Evolutionary conservation across 1,140 invertebrate species (phyloP).

Genomic region (Yoshiicerus persimilis): DNA sequence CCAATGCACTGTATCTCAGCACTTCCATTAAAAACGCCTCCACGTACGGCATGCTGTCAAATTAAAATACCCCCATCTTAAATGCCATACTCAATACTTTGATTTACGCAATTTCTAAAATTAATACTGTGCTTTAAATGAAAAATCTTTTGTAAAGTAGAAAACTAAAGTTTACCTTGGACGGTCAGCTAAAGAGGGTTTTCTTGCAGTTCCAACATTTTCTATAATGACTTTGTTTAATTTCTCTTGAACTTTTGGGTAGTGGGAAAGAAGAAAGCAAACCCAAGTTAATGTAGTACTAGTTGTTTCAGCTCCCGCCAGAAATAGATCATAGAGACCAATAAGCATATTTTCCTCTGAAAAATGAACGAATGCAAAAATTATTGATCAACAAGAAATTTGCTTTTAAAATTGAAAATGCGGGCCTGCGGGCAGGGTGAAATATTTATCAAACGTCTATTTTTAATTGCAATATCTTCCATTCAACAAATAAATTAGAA

Average conservation of each 20-base stretch:
- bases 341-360: not conserved
- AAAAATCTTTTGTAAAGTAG: too few species aligned
- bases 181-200: not conserved
- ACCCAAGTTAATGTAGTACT: not conserved
- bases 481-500: too few species aligned
- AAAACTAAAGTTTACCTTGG: too few species aligned
- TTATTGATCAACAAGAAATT: too few species aligned
- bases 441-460: too few species aligned
- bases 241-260: not conserved
- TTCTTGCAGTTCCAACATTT: not conserved
- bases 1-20: slow-evolving; percentile 72
- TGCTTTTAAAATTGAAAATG: too few species aligned
- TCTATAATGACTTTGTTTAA: not conserved
- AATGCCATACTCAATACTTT: not conserved
- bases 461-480: too few species aligned
- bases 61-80: too few species aligned
- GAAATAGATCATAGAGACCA: not conserved
- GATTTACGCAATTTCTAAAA: not conserved
- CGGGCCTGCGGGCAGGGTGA: too few species aligned
- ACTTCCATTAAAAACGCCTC: slow-evolving; percentile 75
- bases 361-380: not conserved
- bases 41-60: slow-evolving; percentile 74
- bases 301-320: not conserved
- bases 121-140: not conserved
- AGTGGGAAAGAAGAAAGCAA: not conserved